phyloP scores from a whole-genome alignment of 1,140 invertebrate species.

The Apis florea region DNA sequence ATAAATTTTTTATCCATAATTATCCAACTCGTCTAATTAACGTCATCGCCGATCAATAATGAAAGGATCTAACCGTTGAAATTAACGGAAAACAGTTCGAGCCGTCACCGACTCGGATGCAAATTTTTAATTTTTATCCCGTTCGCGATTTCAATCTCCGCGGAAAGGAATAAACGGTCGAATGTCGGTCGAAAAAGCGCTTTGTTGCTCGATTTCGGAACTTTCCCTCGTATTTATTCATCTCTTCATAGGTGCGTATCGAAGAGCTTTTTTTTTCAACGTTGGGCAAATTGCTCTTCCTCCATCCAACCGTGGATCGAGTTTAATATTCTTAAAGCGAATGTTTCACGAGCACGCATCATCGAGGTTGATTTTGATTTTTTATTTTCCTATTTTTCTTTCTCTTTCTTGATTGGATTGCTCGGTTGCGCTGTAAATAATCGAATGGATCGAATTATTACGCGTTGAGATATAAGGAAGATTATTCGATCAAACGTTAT shows the following conservation, averaged over 20 bases:
- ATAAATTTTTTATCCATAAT: no score
- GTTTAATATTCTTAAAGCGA: constrained; percentile 13
- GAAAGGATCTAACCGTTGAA: no score
- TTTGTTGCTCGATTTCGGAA: constrained; percentile 6
- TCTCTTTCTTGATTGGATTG: no score
- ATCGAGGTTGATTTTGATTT: not conserved
- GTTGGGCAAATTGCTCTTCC: not conserved
- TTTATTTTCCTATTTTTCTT: not conserved
- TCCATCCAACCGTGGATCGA: no score
- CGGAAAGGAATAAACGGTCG: not conserved
- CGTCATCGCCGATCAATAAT: no score
- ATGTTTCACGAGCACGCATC: not conserved
- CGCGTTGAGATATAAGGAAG: no score
- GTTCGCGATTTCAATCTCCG: not conserved
- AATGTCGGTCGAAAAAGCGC: not conserved
- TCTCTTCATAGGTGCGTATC: not conserved
- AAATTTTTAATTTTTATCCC: not conserved
- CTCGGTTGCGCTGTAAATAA: no score
- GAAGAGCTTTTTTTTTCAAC: not conserved
- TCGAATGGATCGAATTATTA: no score
- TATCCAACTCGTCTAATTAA: no score
- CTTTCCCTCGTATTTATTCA: not conserved
- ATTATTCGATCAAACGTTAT: no score
- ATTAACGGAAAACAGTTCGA: no score
- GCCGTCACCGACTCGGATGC: not conserved